phyloP scores from a whole-genome alignment of 2,797 vertebrate genomes.

The Neomorphus geoffroyi region DNA sequence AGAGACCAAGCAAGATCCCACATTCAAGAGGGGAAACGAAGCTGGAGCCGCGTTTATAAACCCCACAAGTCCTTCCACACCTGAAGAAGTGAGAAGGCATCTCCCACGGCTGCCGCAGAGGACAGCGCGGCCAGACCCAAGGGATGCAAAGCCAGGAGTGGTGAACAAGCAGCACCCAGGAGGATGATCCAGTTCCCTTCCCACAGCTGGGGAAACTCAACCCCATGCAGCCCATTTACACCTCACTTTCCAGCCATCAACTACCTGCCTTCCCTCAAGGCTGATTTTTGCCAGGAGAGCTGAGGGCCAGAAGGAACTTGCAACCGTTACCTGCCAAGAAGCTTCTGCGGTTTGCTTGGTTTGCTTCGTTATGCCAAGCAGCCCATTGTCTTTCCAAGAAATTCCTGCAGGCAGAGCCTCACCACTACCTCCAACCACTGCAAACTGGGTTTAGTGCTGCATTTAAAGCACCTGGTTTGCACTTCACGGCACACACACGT shows the following conservation, averaged over 20 bases:
- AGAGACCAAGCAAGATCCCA: neutral
- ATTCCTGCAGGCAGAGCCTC: neutral
- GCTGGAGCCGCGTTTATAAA: neutral
- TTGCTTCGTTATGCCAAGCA: neutral
- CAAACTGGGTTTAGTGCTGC: neutral
- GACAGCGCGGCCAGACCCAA: fast-evolving
- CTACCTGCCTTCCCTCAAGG: neutral
- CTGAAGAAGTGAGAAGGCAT: neutral
- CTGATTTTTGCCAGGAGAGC: neutral
- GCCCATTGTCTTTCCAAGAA: neutral
- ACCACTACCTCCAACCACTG: neutral
- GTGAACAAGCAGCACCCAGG: neutral
- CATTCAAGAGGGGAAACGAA: fast-evolving
- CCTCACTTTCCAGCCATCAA: neutral
- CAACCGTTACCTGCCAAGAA: neutral
- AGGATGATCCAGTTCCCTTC: neutral
- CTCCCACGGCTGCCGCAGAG: neutral
- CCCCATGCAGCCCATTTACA: neutral
- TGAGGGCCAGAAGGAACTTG: neutral
- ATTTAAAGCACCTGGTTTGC: neutral
- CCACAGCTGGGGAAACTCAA: neutral
- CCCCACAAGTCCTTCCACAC: neutral
- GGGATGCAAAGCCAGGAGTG: neutral
- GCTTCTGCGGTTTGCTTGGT: neutral
- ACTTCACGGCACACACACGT: neutral